Conservation (phyloP, 2,888 invertebrate genomes). For the Eilema sororculum region DNA sequence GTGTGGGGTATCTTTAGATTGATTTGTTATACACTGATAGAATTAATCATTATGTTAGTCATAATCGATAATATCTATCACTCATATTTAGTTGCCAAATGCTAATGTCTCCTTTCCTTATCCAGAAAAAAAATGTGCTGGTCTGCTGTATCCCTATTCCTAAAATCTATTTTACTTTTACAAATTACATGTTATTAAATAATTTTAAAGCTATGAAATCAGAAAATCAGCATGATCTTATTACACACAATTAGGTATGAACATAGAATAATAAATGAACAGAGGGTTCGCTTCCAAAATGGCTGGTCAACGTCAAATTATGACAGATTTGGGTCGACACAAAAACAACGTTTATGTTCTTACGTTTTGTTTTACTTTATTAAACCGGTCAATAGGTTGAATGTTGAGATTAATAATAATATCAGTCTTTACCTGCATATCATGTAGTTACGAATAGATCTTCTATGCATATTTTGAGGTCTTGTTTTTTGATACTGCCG, state of each 20-base stretch:
- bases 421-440: constrained; percentile 18
- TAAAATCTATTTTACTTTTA: too few relatives aligned
- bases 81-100: too few relatives aligned
- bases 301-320: constrained; percentile 46
- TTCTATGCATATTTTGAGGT: not conserved
- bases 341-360: constrained; percentile 33
- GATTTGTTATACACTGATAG: too few relatives aligned
- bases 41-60: too few relatives aligned
- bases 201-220: not conserved
- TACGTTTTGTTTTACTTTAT: constrained; percentile 28
- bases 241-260: constrained; percentile 17
- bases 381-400: constrained; percentile 34
- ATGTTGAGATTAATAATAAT: constrained; percentile 17
- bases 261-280: constrained; percentile 19
- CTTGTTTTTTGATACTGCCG: too few relatives aligned
- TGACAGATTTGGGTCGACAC: constrained; percentile 47
- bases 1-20: too few relatives aligned
- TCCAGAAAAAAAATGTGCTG: too few relatives aligned
- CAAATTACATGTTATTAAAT: too few relatives aligned
- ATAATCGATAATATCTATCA: too few relatives aligned
- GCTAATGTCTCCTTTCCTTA: too few relatives aligned
- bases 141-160: too few relatives aligned
- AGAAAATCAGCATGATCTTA: constrained; percentile 14
- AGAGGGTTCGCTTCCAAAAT: constrained; percentile 27
- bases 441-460: not conserved